phyloP scores from a whole-genome alignment of 53 echinoderm and acorn worm genomes.

The Antedon mediterranea region DNA sequence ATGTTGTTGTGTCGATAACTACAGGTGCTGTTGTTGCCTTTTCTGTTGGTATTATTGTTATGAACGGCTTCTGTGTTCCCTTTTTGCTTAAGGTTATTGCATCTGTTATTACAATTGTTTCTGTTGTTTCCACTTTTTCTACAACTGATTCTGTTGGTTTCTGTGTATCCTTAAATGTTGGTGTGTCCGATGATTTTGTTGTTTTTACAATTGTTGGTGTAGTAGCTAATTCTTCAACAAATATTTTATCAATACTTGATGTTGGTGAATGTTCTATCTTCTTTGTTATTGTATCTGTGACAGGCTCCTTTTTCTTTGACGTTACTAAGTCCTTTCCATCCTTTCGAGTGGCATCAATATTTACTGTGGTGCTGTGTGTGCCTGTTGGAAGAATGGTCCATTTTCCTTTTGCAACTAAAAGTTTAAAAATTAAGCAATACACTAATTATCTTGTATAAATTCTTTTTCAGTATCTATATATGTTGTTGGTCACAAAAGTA shows the following conservation, averaged over 20 bases:
- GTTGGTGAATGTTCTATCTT: no score
- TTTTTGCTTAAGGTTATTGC: neutral
- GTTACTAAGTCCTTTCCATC: no score
- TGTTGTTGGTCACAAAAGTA: no score
- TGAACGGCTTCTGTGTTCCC: neutral
- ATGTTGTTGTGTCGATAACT: neutral
- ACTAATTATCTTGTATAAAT: no score
- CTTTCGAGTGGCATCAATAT: neutral
- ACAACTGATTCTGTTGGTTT: neutral
- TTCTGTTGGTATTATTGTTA: no score
- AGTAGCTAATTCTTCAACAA: no score
- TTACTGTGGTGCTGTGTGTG: neutral
- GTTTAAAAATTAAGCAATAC: neutral
- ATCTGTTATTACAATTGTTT: no score
- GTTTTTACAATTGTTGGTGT: no score
- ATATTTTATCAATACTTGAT: no score
- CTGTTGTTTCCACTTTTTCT: no score
- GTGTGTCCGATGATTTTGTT: neutral
- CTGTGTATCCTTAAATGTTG: neutral
- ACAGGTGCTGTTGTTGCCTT: neutral
- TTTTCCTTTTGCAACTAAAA: neutral
- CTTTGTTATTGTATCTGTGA: neutral
- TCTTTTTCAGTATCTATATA: no score
- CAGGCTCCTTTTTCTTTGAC: neutral
- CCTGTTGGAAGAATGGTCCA: neutral